Percentiles rank a stretch among this genome's conserved stretches.
Evolutionary conservation across 2,797 vertebrate species (phyloP).

Genomic region (Lates japonicus): DNA sequence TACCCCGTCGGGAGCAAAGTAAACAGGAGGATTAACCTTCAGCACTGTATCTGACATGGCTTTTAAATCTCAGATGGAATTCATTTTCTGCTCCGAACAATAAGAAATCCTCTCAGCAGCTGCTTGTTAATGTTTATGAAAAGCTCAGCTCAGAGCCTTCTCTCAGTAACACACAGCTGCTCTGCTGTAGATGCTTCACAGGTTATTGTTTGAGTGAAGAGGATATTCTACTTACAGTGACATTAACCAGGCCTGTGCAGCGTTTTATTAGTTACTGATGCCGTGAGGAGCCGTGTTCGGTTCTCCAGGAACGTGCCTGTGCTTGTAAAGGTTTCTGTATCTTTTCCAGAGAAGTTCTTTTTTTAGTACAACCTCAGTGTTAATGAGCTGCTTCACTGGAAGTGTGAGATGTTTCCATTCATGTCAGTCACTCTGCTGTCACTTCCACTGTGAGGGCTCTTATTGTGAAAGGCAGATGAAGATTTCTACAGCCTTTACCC

Average conservation of each 20-base stretch:
- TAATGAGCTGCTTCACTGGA: conserved; percentile 26
- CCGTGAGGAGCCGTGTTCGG: conserved; percentile 34
- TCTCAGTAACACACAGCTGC: neutral
- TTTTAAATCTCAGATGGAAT: conserved; percentile 45
- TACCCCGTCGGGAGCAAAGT: conserved; percentile 32
- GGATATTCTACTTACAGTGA: conserved; percentile 28
- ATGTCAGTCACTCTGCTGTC: neutral
- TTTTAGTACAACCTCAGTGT: neutral
- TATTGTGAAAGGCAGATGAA: neutral
- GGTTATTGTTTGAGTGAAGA: conserved; percentile 18
- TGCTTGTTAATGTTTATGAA: conserved; percentile 10
- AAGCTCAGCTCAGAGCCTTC: neutral
- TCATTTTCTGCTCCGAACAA: conserved; percentile 32
- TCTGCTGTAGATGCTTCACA: conserved; percentile 9
- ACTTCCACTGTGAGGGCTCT: neutral
- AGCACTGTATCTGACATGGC: conserved; percentile 37
- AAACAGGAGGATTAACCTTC: conserved; percentile 65
- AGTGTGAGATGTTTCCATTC: conserved; percentile 1
- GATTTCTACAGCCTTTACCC: neutral
- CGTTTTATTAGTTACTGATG: conserved; percentile 60
- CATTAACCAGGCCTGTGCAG: conserved; percentile 43
- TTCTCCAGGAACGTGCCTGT: conserved; percentile 47
- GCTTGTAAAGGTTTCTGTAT: conserved; percentile 38
- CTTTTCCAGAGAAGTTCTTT: conserved; percentile 27
- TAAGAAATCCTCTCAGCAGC: neutral